Conservation (phyloP, 2,797 vertebrate species). For the Girardinus metallicus region DNA sequence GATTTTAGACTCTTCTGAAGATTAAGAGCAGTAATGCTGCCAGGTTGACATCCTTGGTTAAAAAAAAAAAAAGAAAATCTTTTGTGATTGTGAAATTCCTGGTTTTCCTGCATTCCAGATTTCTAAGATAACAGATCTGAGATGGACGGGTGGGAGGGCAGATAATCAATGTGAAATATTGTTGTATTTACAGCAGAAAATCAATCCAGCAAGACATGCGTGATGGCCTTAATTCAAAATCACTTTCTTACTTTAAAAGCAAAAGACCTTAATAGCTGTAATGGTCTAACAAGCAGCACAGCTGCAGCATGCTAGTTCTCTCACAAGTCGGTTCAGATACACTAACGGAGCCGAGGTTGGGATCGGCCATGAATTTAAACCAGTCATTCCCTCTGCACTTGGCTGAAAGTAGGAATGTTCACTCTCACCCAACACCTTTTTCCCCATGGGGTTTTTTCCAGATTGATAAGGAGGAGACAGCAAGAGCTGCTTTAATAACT, state of each 20-base stretch:
- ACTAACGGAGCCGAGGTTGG: constrained; percentile 56
- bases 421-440: constrained; percentile 63
- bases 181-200: constrained; percentile 24
- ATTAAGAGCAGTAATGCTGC: constrained; percentile 48
- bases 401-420: constrained; percentile 65
- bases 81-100: constrained; percentile 54
- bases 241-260: constrained; percentile 24
- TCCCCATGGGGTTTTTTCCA: constrained; percentile 35
- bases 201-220: constrained; percentile 9
- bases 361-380: constrained; percentile 73
- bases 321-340: constrained; percentile 73
- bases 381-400: constrained; percentile 61
- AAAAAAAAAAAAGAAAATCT: not conserved
- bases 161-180: constrained; percentile 28
- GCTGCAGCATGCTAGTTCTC: constrained; percentile 73
- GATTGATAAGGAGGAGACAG: constrained; percentile 34
- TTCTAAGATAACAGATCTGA: constrained; percentile 22
- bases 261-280: constrained; percentile 30
- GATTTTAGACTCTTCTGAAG: constrained; percentile 37
- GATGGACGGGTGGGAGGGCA: not conserved
- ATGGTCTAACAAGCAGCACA: too few species aligned
- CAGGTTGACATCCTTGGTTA: constrained; percentile 42
- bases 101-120: constrained; percentile 49
- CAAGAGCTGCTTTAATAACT: constrained; percentile 28
- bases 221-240: constrained; percentile 16